These are phyloP conservation scores for Urocynchramus pylzowi DNA, from an alignment of 2,113 vertebrate species.

Conservation along the genomic window DNA sequence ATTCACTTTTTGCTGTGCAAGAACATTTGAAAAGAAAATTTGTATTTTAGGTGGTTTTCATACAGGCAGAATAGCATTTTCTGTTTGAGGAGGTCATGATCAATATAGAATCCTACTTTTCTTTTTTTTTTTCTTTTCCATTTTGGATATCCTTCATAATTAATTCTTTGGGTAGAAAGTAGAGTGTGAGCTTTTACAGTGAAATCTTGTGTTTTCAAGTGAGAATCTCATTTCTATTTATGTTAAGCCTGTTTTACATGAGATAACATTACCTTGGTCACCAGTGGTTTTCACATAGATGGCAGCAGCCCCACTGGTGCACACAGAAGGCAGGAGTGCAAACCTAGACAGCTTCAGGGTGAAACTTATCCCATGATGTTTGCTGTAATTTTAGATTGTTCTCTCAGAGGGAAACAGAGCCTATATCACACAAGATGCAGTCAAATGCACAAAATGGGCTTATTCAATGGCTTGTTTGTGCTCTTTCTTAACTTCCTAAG, in stretches of 20 bases:
- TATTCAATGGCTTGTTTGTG: not conserved
- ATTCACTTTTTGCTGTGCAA: not conserved
- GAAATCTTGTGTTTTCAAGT: not conserved
- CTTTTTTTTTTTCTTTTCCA: not conserved
- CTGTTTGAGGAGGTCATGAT: not conserved
- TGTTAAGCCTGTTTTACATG: not conserved
- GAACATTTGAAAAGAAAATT: not conserved
- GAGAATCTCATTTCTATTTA: not conserved
- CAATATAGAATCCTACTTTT: not conserved
- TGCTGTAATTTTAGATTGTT: not conserved
- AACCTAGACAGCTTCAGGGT: not conserved
- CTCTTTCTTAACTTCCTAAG: not conserved
- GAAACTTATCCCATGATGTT: not conserved
- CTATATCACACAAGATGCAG: not conserved
- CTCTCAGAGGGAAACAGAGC: not conserved
- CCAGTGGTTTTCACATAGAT: not conserved
- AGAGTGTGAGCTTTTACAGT: not conserved
- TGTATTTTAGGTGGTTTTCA: not conserved
- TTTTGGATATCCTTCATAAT: not conserved
- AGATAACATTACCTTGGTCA: not conserved
- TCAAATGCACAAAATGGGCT: not conserved
- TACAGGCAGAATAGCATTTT: not conserved
- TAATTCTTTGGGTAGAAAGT: not conserved
- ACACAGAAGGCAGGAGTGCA: not conserved
- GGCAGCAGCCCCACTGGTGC: not conserved